Percentiles rank a stretch among this genome's conserved stretches.
Evolutionary conservation across 2,888 invertebrate species (phyloP).

Genomic region (Nemapogon koenigi): DNA sequence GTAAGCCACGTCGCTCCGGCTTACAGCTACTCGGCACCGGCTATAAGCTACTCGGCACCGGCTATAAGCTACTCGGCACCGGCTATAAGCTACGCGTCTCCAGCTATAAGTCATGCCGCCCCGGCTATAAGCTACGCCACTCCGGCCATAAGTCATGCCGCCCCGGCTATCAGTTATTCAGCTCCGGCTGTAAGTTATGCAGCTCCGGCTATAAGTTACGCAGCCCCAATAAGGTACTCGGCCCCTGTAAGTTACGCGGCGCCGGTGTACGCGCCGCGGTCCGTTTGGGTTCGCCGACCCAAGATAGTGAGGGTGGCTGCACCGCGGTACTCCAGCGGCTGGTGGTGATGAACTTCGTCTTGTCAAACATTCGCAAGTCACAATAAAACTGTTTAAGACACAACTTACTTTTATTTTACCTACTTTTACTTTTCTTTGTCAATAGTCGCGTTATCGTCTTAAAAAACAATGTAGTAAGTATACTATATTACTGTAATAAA

Average conservation of each 20-base stretch:
- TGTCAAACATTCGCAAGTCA: too few species aligned
- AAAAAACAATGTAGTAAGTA: too few species aligned
- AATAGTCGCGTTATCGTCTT: too few species aligned
- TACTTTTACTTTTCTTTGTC: too few species aligned
- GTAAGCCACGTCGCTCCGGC: slow-evolving; percentile 9
- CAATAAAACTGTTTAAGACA: too few species aligned
- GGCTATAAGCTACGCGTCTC: slow-evolving; percentile 11
- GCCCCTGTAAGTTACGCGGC: not conserved
- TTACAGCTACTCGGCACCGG: slow-evolving; percentile 12
- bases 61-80: slow-evolving; percentile 11
- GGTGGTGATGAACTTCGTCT: too few species aligned
- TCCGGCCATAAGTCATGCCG: slow-evolving; percentile 10
- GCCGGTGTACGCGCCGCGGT: slow-evolving; percentile 27
- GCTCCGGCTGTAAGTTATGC: not conserved
- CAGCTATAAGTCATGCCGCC: slow-evolving; percentile 11
- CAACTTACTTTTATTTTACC: too few species aligned
- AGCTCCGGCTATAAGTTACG: slow-evolving; percentile 1
- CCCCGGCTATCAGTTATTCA: too few species aligned
- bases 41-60: not conserved
- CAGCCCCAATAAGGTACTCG: not conserved
- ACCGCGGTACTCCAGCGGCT: slow-evolving; percentile 4
- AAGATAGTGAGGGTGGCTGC: slow-evolving; percentile 21
- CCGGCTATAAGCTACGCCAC: slow-evolving; percentile 14
- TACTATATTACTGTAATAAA: too few species aligned
- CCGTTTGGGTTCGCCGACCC: slow-evolving; percentile 26